Evolutionary conservation across 2,888 invertebrate species (phyloP).

Genomic region (Neoitamus cyanurus): DNA sequence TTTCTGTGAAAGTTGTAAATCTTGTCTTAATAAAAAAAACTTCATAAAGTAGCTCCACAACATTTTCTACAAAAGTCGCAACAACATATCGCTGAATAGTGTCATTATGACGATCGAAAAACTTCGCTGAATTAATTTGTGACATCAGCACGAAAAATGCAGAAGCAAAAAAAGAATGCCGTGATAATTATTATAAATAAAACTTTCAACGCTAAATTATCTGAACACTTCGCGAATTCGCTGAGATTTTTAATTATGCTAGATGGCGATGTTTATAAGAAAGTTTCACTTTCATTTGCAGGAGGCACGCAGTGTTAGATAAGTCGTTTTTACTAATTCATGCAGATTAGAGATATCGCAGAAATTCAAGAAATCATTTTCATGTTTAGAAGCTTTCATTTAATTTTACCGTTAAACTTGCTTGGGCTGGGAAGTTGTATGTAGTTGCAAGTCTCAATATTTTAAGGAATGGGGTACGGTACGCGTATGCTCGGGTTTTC

Average conservation of each 20-base stretch:
- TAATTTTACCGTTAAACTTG: background rate
- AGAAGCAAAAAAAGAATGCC: background rate
- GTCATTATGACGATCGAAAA: background rate
- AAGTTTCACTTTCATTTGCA: constrained; percentile 5
- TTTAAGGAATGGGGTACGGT: background rate
- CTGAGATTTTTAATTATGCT: background rate
- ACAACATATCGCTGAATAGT: background rate
- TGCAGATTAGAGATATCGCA: background rate
- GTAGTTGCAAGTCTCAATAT: background rate
- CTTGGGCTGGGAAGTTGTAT: background rate
- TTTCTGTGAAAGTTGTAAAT: background rate
- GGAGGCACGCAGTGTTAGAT: background rate
- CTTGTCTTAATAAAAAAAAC: background rate
- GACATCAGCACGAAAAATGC: background rate
- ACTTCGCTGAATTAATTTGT: background rate
- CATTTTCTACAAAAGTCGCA: background rate
- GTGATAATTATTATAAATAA: background rate
- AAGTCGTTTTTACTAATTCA: background rate
- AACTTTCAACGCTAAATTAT: background rate
- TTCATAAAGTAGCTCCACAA: background rate
- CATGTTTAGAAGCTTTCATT: background rate
- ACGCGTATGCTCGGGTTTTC: background rate
- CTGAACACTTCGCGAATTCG: background rate
- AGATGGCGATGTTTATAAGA: background rate
- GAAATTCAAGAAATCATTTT: background rate